Conservation (phyloP, 2,113 vertebrate genomes). For the Gobiocypris rarus region DNA sequence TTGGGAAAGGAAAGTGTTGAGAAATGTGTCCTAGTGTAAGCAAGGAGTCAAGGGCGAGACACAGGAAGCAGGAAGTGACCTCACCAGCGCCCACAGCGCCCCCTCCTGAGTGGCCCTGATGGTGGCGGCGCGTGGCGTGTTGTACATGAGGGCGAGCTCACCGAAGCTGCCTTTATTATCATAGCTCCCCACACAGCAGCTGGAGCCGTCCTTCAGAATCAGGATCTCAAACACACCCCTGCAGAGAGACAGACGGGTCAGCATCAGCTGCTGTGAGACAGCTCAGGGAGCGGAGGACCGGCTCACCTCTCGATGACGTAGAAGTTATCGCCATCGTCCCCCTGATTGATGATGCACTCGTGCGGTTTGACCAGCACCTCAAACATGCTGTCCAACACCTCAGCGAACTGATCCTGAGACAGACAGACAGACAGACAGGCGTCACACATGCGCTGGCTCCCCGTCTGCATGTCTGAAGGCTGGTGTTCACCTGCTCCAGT, state of each 20-base stretch:
- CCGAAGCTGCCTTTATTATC: constrained; percentile 94
- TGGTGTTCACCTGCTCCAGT: constrained; percentile 85
- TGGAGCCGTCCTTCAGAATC: constrained; percentile 83
- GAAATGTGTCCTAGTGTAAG: too few species aligned
- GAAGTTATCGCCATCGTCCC: constrained; percentile 95
- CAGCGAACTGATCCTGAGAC: constrained; percentile 85
- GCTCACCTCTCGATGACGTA: constrained; percentile 92
- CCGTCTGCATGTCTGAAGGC: too few species aligned
- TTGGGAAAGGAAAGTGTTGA: too few species aligned
- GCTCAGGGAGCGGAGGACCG: too few species aligned
- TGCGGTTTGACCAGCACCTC: constrained; percentile 88
- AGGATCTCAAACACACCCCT: constrained; percentile 92
- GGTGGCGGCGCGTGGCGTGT: constrained; percentile 93
- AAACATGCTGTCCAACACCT: constrained; percentile 96
- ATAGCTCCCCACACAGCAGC: constrained; percentile 86
- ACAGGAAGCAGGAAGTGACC: constrained; percentile 37
- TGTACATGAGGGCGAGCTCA: constrained; percentile 97
- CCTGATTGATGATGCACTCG: constrained; percentile 95
- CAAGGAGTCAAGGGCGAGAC: background rate
- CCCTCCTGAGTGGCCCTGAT: constrained; percentile 89
- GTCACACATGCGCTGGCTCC: too few species aligned
- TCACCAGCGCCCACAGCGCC: constrained; percentile 94
- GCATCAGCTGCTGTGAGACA: too few species aligned
- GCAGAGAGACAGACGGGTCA: constrained; percentile 56
- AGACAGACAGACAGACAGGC: too few species aligned